These are phyloP conservation scores for Drosophila mojavensis DNA, from an alignment of 1,140 invertebrate genomes.

Conservation along the genomic window DNA sequence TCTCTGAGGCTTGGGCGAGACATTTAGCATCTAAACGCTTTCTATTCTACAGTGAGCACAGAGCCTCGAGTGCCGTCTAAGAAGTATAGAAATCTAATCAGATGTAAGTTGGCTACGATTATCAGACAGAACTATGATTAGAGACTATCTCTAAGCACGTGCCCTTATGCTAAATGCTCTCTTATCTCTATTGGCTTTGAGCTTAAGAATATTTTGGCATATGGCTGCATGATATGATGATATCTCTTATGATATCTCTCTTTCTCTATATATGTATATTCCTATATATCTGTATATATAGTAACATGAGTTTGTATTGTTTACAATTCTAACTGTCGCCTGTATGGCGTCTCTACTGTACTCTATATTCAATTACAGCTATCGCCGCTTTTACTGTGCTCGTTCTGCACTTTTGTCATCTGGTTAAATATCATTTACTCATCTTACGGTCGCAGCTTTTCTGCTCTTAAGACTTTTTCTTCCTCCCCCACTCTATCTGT, in stretches of 20 bases:
- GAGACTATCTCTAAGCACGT: too few relatives aligned
- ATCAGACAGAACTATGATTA: too few relatives aligned
- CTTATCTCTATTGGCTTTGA: too few relatives aligned
- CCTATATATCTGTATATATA: too few relatives aligned
- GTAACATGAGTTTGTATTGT: too few relatives aligned
- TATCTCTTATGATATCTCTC: too few relatives aligned
- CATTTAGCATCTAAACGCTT: constrained; percentile 57
- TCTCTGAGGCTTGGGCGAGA: not conserved
- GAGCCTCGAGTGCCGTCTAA: not conserved
- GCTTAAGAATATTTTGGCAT: too few relatives aligned
- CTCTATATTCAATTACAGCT: constrained; percentile 29
- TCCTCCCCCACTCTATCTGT: not conserved
- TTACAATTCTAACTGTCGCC: not conserved
- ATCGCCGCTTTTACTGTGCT: constrained; percentile 22
- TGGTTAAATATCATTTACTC: constrained; percentile 40
- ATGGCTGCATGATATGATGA: too few relatives aligned
- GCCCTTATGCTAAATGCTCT: too few relatives aligned
- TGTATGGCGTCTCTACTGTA: constrained; percentile 6
- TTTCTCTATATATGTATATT: too few relatives aligned
- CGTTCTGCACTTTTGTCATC: constrained; percentile 34
- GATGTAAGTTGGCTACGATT: too few relatives aligned
- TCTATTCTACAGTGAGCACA: constrained; percentile 48
- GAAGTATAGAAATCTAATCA: too few relatives aligned
- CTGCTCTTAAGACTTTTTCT: constrained; percentile 19
- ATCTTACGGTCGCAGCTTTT: constrained; percentile 2